Conservation (phyloP, 1,140 invertebrate genomes). For the Drosophila tropicalis region DNA sequence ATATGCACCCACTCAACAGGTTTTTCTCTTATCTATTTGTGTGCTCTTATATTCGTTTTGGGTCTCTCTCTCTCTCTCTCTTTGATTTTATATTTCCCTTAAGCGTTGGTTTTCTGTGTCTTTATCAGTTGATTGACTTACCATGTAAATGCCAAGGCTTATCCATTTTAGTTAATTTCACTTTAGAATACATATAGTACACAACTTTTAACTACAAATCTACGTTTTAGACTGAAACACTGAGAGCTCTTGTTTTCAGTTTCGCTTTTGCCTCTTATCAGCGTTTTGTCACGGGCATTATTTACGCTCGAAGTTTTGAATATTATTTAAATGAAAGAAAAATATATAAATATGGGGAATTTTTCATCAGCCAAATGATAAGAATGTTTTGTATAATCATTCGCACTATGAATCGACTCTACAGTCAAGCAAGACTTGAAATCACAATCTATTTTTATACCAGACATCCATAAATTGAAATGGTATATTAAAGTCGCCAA, state of each 20-base stretch:
- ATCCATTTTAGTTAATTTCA: constrained; percentile 33
- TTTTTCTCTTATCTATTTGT: constrained; percentile 19
- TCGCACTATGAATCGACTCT: not conserved
- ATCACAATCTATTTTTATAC: not conserved
- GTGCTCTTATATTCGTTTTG: not conserved
- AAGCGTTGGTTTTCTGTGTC: not conserved
- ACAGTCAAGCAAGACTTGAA: not conserved
- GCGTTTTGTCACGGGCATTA: not conserved
- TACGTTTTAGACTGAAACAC: constrained; percentile 41
- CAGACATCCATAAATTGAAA: too few relatives aligned
- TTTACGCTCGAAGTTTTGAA: not conserved
- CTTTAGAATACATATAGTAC: not conserved
- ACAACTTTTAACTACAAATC: constrained; percentile 36
- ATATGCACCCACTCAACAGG: not conserved
- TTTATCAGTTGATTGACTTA: constrained; percentile 34
- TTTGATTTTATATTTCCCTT: not conserved
- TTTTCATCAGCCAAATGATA: constrained; percentile 6
- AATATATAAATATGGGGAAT: not conserved
- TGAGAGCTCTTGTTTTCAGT: not conserved
- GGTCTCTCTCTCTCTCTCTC: not conserved
- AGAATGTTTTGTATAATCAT: not conserved
- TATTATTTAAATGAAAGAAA: not conserved
- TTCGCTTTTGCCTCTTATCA: constrained; percentile 6
- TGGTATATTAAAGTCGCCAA: too few relatives aligned
- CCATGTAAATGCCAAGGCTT: constrained; percentile 25